Conservation (phyloP, 2,113 vertebrate species). For the Sapajus apella region DNA sequence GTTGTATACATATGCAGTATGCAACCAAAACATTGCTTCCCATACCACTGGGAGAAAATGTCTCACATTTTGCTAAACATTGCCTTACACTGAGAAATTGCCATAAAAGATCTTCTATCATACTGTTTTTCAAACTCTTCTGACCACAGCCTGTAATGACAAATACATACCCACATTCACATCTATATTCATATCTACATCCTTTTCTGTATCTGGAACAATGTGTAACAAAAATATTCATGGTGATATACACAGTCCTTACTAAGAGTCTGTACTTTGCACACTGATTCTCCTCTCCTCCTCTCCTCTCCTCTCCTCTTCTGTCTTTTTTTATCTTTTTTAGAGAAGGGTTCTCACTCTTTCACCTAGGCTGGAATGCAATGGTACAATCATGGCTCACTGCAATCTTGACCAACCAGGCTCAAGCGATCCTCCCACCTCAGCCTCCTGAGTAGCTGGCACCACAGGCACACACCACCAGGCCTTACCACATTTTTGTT, state of each 20-base stretch:
- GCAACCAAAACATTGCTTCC: background rate
- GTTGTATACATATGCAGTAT: accelerated
- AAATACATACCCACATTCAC: background rate
- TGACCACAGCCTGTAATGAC: background rate
- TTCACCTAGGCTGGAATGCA: too few species aligned
- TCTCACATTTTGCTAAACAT: background rate
- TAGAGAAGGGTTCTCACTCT: too few species aligned
- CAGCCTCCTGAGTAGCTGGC: too few species aligned
- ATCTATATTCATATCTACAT: too few species aligned
- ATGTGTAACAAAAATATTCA: background rate
- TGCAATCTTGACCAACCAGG: too few species aligned
- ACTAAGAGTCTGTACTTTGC: background rate
- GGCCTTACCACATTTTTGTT: too few species aligned
- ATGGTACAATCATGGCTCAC: too few species aligned
- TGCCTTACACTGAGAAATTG: background rate
- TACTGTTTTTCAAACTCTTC: background rate
- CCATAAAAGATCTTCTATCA: background rate
- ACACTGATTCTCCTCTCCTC: background rate
- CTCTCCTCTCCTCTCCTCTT: too few species aligned
- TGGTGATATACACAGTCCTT: accelerated
- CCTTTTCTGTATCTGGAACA: background rate
- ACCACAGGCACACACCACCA: too few species aligned
- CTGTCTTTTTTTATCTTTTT: too few species aligned
- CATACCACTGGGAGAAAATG: accelerated
- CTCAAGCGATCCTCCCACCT: too few species aligned